Base-by-base conservation (phyloP, 2,797 vertebrate genomes). In the Argentina silus region DNA sequence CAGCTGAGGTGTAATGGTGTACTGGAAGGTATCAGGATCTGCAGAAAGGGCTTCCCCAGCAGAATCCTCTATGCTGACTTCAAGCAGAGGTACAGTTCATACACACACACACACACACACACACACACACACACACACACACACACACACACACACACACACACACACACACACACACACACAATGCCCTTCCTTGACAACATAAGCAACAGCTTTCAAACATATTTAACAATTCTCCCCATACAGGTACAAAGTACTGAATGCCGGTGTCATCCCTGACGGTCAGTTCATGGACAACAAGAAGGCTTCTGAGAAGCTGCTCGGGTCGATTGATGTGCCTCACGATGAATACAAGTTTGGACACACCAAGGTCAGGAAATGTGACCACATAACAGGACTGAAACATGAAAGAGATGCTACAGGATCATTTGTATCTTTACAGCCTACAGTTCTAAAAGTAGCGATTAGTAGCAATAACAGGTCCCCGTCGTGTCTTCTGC, bases 1-100 rank as follows among this genome's bases (percentile, higher is more conserved):
- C 96, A 97, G 85, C 88, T 97, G 75, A 92, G 95, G 59, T 97
- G 95, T 81, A 97, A 97, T 0, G 96, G 96, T 0, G 95, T 96
- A 78, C 85, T 96, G 78, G 96, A 96, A 85, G 96, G 95, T 23
- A 96, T 96, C 86, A 88, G 95, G 64, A 96, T 96, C 75, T 96
- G 96, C 72, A 91, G 94, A 81, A 96, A 96, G 71, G 95, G 95
- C 3, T 96, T 95, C 79, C 95, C 95, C 66, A 96, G 93, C 88
- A 93, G 95, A 82, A 93, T 96, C 71, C 21, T 94, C 7, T 96
- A 96, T 51, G 95, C 85, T 73, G 95, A 96, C 83, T 96, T 96
- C 83, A 96, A 96, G 7, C 93, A 94, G 85, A 76, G 93, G 93
- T 93, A 72, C 48, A 53, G 96, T 96, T 76, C 43, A 11, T 1